Conservation (phyloP, 2,888 invertebrate species). For the Dorcus hopei region DNA sequence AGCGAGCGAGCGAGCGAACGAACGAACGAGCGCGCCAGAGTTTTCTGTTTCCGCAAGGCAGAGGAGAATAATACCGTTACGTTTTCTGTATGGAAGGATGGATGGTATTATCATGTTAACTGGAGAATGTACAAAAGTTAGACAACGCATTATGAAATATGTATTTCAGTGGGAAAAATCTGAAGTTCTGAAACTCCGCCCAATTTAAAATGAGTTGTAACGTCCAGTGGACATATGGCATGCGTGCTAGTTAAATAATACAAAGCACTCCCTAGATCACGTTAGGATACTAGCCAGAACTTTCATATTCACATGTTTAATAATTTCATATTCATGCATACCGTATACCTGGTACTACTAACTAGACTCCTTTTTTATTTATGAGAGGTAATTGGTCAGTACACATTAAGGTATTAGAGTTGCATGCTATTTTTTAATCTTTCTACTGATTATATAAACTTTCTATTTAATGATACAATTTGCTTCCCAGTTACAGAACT, state of each 20-base stretch:
- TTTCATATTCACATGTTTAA: conserved; percentile 18
- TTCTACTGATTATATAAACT: too few species aligned
- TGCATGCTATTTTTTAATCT: too few species aligned
- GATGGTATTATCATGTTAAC: conserved; percentile 1
- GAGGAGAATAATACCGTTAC: too few species aligned
- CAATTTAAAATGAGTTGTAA: conserved; percentile 24
- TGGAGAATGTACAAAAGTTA: conserved; percentile 2
- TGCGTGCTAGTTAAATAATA: conserved; percentile 31
- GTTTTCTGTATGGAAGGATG: background rate
- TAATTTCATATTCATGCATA: conserved; percentile 18
- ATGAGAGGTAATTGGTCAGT: too few species aligned
- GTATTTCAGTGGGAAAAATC: conserved; percentile 24
- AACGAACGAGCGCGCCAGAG: too few species aligned
- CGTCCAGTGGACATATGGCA: conserved; percentile 26
- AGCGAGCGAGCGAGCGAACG: too few species aligned
- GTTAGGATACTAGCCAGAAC: conserved; percentile 15
- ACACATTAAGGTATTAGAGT: too few species aligned
- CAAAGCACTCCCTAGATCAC: conserved; percentile 23
- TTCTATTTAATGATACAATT: too few species aligned
- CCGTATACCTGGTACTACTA: background rate
- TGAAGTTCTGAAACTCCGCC: conserved; percentile 26
- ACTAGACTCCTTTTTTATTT: too few species aligned
- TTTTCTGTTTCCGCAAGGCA: too few species aligned
- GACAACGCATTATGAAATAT: conserved; percentile 24
- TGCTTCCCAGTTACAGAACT: too few species aligned